Base-by-base conservation (phyloP, 2,797 vertebrate genomes). In the Anableps anableps region DNA sequence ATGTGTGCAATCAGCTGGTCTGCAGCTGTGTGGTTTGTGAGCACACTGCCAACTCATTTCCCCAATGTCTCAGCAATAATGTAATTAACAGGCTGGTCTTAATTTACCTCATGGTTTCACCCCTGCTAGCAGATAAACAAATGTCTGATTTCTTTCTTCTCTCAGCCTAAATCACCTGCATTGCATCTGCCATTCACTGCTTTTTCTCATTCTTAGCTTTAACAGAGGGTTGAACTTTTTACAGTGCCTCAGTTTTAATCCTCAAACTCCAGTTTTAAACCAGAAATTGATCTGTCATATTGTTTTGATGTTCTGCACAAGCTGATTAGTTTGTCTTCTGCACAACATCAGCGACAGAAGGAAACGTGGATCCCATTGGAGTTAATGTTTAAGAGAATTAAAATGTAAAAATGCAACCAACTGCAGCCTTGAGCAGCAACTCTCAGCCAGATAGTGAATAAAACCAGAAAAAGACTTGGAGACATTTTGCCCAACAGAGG, bases 11-110 rank as follows among this genome's bases (percentile, higher is more conserved):
- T 88, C 93, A 93, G 92, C 89, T 95, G 94, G 86, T 41, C 79
- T 75, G 45, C 91, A 94, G 92, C 90, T 93, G 92, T 19, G 76
- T 87, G 84, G 80, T 78, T 85, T 90, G 82, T 77, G 74, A 85
- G 55, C 86, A 89, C 60, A 53, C 79, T 71, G 83, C 91, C 9
- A 1, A 82, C 6, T 79, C 82, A 83, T 78, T 82, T 90, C 86
- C 82, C 80, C 62, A 83, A 86, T 79, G 51, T 75, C 73, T n/a
- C 82, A 75, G 72, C 53, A 48, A 76, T 70, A 74, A 85, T 81
- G 6, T 66, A 79, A 85, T 80, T 80, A 81, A 81, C 62, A 80
- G 70, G 77, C 84, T 76, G 87, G 62, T 85, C 58, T 76, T 43
- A 76, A 64, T 85, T 89, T 75, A 72, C 74, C 64, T 72, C 53